Percentiles rank a stretch among this genome's conserved stretches.
phyloP scores from a whole-genome alignment of 2,113 vertebrate genomes.

The Catharus bicknelli region DNA sequence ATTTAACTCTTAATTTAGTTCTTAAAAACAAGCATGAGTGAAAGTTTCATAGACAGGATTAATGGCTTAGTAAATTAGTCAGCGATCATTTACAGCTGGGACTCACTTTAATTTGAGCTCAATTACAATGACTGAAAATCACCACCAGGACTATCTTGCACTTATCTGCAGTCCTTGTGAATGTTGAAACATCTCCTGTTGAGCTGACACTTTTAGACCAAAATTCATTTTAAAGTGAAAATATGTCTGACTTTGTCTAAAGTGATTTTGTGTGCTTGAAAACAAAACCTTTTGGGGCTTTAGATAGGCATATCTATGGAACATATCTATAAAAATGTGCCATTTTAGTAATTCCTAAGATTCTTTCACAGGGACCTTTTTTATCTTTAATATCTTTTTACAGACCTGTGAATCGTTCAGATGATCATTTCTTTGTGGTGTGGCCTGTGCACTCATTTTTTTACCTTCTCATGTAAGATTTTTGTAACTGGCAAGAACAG shows the following conservation, averaged over 20 bases:
- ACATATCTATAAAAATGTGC: neutral
- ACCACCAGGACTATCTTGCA: neutral
- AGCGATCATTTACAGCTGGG: conserved; percentile 10
- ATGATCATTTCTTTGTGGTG: neutral
- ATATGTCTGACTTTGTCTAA: neutral
- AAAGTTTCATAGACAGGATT: conserved; percentile 44
- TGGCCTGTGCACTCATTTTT: neutral
- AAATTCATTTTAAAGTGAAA: neutral
- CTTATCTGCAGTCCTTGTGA: neutral
- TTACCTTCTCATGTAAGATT: neutral
- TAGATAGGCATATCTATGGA: neutral
- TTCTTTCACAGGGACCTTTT: neutral
- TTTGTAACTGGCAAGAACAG: neutral
- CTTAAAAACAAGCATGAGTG: conserved; percentile 35
- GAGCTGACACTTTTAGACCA: neutral
- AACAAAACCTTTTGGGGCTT: neutral
- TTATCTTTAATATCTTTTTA: neutral
- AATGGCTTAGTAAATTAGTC: conserved; percentile 48
- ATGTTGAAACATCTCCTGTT: neutral
- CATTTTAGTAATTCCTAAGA: neutral
- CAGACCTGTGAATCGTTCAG: neutral
- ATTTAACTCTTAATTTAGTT: conserved; percentile 34
- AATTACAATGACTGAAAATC: conserved; percentile 20
- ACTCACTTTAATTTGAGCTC: conserved; percentile 12
- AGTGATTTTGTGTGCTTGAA: neutral